Evolutionary conservation across 2,888 invertebrate species (phyloP).

Genomic region (Eupithecia tripunctaria): DNA sequence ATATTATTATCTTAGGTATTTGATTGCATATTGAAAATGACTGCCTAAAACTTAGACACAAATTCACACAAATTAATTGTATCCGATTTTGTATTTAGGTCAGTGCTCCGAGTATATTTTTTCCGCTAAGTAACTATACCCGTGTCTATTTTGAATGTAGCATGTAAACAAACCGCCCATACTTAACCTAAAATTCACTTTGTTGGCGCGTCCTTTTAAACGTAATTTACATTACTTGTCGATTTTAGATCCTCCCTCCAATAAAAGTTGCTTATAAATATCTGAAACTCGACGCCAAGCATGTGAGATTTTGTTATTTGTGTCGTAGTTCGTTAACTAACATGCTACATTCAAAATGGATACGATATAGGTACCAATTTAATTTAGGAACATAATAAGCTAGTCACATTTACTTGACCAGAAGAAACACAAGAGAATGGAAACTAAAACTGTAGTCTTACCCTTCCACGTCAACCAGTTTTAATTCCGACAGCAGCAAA

Average conservation of each 20-base stretch:
- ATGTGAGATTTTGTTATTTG: no score
- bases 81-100: not conserved
- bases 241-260: no score
- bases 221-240: no score
- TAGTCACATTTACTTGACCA: not conserved
- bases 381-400: not conserved
- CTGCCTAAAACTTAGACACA: not conserved
- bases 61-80: not conserved
- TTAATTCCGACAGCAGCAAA: slow-evolving; percentile 6
- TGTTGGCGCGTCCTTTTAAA: no score
- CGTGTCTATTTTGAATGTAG: no score
- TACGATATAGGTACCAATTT: no score
- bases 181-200: no score
- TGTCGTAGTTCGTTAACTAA: no score
- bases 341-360: no score
- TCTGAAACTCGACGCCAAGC: no score
- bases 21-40: not conserved
- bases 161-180: no score
- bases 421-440: not conserved
- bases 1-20: not conserved
- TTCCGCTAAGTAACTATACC: not conserved
- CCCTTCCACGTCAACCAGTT: not conserved
- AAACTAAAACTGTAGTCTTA: not conserved
- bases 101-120: not conserved
- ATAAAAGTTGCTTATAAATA: no score